phyloP scores from a whole-genome alignment of 2,888 invertebrate species.

The Euspilapteryx auroguttella region DNA sequence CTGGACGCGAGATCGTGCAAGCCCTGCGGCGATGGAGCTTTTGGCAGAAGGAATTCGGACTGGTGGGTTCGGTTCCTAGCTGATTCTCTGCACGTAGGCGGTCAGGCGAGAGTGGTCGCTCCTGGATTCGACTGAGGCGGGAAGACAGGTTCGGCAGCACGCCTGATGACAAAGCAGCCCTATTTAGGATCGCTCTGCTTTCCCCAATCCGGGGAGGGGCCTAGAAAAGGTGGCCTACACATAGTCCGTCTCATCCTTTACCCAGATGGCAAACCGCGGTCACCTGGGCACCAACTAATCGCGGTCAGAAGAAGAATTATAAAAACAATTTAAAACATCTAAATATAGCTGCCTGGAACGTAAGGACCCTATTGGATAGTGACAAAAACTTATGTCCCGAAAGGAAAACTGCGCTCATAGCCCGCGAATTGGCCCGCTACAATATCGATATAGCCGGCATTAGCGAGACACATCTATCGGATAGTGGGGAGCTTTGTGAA shows the following conservation, averaged over 20 bases:
- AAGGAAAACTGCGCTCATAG: conserved; percentile 6
- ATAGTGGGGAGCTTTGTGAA: conserved; percentile 5
- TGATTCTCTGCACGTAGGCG: conserved; percentile 11
- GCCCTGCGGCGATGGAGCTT: conserved; percentile 9
- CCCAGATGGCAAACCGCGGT: conserved; percentile 7
- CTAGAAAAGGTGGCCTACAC: conserved; percentile 7
- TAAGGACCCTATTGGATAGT: conserved; percentile 7
- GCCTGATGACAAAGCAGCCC: conserved; percentile 8
- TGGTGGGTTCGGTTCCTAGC: conserved; percentile 8
- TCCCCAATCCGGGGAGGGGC: conserved; percentile 7
- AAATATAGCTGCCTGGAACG: conserved; percentile 6
- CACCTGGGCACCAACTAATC: conserved; percentile 5
- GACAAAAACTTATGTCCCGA: conserved; percentile 8
- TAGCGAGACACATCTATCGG: conserved; percentile 3
- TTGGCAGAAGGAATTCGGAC: conserved; percentile 7
- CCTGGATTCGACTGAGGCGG: conserved; percentile 8
- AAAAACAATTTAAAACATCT: not conserved
- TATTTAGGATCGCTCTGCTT: conserved; percentile 8
- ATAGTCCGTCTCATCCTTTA: conserved; percentile 5
- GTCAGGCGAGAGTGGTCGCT: conserved; percentile 11
- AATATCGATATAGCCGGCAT: conserved; percentile 5
- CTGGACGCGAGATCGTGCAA: conserved; percentile 4
- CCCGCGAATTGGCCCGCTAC: conserved; percentile 5
- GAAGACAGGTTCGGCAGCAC: conserved; percentile 7
- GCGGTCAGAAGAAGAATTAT: conserved; percentile 5